phyloP scores from a whole-genome alignment of 2,888 invertebrate species.

The Polydrusus tereticollis region DNA sequence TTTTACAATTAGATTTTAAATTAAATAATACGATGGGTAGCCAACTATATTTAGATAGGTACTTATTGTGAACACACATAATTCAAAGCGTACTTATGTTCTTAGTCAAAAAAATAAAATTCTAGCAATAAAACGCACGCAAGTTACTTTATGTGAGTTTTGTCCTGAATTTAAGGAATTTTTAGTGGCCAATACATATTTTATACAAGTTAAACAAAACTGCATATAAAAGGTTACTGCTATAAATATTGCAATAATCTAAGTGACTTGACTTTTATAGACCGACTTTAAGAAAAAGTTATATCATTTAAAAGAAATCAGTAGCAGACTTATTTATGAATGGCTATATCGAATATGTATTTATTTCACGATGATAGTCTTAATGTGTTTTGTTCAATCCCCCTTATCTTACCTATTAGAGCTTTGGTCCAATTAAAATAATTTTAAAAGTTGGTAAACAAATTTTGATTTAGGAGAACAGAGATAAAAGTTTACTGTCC shows the following conservation, averaged over 20 bases:
- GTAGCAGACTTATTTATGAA: background rate
- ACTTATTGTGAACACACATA: background rate
- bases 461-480: no score
- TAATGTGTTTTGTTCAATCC: background rate
- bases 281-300: slow-evolving; percentile 2
- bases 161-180: slow-evolving; percentile 3
- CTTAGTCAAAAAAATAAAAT: background rate
- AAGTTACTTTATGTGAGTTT: background rate
- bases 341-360: background rate
- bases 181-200: background rate
- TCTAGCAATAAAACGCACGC: background rate
- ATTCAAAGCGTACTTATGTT: background rate
- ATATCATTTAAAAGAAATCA: background rate
- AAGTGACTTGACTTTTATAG: background rate
- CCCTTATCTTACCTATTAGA: background rate
- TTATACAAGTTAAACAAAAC: background rate
- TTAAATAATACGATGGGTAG: no score
- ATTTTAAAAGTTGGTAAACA: no score
- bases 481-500: no score
- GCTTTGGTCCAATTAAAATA: background rate
- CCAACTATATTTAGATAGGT: no score
- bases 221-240: background rate
- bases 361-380: background rate
- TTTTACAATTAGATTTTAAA: no score
- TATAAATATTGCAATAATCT: background rate